These are phyloP conservation scores for Wasmannia auropunctata DNA, from an alignment of 1,140 invertebrate genomes.

Conservation along the genomic window DNA sequence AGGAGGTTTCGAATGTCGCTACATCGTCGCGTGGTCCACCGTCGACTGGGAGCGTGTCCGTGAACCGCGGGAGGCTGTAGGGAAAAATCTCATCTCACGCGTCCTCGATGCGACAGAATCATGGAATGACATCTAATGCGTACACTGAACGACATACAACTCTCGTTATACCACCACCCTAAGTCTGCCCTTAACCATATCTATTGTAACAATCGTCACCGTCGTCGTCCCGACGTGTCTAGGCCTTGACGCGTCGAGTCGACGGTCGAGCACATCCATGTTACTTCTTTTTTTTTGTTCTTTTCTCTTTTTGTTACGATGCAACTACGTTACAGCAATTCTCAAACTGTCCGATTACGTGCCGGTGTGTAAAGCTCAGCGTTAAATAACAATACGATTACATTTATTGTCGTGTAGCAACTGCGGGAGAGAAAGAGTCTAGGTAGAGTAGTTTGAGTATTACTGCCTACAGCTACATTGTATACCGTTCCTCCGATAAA, in stretches of 20 bases:
- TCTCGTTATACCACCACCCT: conserved; percentile 79
- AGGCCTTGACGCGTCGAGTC: conserved; percentile 76
- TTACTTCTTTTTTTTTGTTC: conserved; percentile 22
- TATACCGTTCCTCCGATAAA: conserved; percentile 70
- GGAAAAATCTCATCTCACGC: conserved; percentile 16
- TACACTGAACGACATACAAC: conserved; percentile 73
- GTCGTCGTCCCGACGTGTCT: conserved; percentile 72
- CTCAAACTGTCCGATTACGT: conserved; percentile 73
- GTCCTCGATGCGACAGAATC: conserved; percentile 81
- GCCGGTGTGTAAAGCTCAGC: conserved; percentile 65
- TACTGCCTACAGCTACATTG: conserved; percentile 73
- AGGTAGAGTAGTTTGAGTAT: conserved; percentile 77
- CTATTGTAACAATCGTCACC: conserved; percentile 33
- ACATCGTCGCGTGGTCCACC: conserved; percentile 77
- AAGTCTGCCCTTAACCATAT: conserved; percentile 66
- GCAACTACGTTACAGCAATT: conserved; percentile 75
- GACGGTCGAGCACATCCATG: conserved; percentile 53
- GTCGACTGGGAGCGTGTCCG: conserved; percentile 75
- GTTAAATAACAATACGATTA: conserved; percentile 65
- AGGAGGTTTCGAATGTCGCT: conserved; percentile 59
- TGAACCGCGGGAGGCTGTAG: conserved; percentile 78
- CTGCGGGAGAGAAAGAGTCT: conserved; percentile 60
- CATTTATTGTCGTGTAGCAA: conserved; percentile 78
- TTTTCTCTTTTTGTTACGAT: conserved; percentile 59
- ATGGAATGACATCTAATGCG: conserved; percentile 82